Conservation (phyloP, 2,113 vertebrate genomes). For the Myanophis thanlyinensis region DNA sequence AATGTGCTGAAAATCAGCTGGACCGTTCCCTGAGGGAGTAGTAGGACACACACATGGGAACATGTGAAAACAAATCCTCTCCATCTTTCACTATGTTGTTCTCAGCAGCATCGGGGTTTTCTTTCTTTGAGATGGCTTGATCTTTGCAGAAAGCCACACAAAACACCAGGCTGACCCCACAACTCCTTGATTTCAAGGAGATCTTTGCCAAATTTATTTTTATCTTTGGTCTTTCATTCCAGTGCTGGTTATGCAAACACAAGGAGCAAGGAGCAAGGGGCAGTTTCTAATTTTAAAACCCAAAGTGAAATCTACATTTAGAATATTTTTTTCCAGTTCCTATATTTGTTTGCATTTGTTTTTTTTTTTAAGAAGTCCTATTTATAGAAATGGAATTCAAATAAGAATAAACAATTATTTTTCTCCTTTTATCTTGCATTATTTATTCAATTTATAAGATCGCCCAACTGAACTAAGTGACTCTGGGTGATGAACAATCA, state of each 20-base stretch:
- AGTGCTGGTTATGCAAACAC: constrained; percentile 64
- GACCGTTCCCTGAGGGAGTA: constrained; percentile 68
- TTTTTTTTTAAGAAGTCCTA: neutral
- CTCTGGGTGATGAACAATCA: neutral
- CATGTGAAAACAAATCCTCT: constrained; percentile 66
- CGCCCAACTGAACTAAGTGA: neutral
- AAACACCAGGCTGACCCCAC: constrained; percentile 60
- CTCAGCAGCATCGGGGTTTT: constrained; percentile 46
- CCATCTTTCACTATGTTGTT: constrained; percentile 68
- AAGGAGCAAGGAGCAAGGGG: constrained; percentile 54
- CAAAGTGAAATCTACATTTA: constrained; percentile 47
- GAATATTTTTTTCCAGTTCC: constrained; percentile 26
- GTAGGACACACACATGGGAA: constrained; percentile 60
- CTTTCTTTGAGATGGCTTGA: constrained; percentile 57
- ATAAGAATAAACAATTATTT: neutral
- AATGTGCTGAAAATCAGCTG: constrained; percentile 21
- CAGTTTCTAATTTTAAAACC: constrained; percentile 66
- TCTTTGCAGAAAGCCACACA: constrained; percentile 66
- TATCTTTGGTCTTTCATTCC: constrained; percentile 46
- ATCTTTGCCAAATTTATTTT: constrained; percentile 55
- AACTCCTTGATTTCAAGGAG: constrained; percentile 61
- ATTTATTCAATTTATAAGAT: neutral
- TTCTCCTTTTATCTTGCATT: neutral
- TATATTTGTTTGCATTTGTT: constrained; percentile 13
- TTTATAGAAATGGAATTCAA: neutral